phyloP scores from a whole-genome alignment of 1,140 invertebrate species.

The Pseudomyrmex cubaensis region DNA sequence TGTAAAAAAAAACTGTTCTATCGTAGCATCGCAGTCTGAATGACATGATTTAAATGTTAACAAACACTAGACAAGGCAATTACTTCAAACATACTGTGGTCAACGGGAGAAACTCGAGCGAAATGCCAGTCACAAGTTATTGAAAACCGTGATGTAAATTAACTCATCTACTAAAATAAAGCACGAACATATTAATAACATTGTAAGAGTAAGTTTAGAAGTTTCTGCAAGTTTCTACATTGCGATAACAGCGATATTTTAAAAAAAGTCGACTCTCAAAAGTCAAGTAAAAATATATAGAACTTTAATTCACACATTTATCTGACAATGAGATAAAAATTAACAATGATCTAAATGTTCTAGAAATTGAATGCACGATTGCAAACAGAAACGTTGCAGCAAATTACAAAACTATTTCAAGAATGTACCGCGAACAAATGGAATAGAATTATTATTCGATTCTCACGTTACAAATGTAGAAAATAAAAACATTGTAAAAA shows the following conservation, averaged over 20 bases:
- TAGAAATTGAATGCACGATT: background rate
- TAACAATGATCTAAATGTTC: background rate
- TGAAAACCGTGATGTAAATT: background rate
- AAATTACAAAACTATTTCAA: background rate
- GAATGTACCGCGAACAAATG: background rate
- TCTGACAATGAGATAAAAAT: background rate
- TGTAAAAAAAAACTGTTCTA: background rate
- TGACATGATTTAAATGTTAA: background rate
- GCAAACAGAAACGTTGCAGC: background rate
- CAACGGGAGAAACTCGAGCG: background rate
- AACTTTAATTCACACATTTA: background rate
- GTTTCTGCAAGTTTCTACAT: conserved; percentile 2
- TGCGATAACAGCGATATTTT: background rate
- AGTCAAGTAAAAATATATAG: background rate
- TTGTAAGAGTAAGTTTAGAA: conserved; percentile 14
- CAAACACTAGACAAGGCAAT: background rate
- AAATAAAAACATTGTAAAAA: background rate
- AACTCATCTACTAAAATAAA: background rate
- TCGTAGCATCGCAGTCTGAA: background rate
- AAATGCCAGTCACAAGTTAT: conserved; percentile 21
- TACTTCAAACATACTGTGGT: background rate
- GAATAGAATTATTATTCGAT: conserved; percentile 1
- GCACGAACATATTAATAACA: conserved; percentile 5
- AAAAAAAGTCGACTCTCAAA: background rate
- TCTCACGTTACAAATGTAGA: background rate